Base-by-base conservation (phyloP, 1,140 invertebrate genomes). In the Agraylea sexmaculata region DNA sequence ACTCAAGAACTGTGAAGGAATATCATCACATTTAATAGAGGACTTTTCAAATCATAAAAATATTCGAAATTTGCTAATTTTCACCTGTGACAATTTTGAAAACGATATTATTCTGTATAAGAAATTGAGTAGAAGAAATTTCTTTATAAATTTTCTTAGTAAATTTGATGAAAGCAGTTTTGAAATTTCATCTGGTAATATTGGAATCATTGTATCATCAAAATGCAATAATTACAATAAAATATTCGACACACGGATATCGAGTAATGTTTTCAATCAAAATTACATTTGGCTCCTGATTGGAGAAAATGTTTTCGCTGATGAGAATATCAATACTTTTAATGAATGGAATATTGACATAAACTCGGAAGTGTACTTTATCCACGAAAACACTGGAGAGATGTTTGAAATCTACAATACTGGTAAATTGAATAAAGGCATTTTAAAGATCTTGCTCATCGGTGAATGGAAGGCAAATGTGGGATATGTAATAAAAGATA, bases 331-430 rank as follows among this genome's bases (percentile, higher is more conserved):
- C 4, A 20, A 16, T 20, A 11, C 25, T 12, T 41, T 50, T 2
- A 30, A 28, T 21, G 20, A 22, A 17, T 27, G 46, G 8, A 38
- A 46, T 31, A 44, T 50, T 4, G 42, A 50, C 44, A 42, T 50
- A 11, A 45, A 50, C 38, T 32, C 48, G 21, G 48, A 50, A 23
- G 35, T 50, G 12, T 33, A 29, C 10, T 12, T 21, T 18, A 36
- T 27, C 1, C 11, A 21, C 16, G 12, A 19, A 6, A 23, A 31
- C 13, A 29, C 27, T 12, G 43, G 41, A 42, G 31, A 34, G 19
- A 17, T 50, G 23, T 46, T 43, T 19, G 48, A 50, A 21, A 19
- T 50, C 6, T 50, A 50, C 19, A 46, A 50, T 30, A 41, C 37
- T 4, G 45, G 45, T 12, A 37, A 17, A 41, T 18, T 23, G 27